Evolutionary conservation across 2,113 vertebrate genomes (phyloP), one percentile per base, ranked within the genome.

Genomic region (Morone chrysops): DNA sequence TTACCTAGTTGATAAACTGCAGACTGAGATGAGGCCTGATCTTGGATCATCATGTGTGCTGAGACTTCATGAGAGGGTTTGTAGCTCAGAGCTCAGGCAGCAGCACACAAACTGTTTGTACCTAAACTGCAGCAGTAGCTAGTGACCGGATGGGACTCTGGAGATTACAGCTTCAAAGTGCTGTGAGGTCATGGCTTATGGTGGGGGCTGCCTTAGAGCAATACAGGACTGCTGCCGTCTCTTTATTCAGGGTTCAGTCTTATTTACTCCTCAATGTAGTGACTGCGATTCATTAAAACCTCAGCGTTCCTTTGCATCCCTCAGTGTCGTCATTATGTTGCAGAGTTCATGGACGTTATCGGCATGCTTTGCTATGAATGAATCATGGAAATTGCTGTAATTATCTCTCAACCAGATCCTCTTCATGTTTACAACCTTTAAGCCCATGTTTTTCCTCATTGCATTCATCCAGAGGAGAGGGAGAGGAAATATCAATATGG

Each of bases 311-410:
- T 84, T 62, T 22, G 22, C 71, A 47, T 59, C 82, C 63, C 71
- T 66, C 69, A 0, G 74, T 86, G 84, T 83, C 80, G 82, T 92
- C 86, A 85, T 86, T 7, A 8, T 73, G 71, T 8, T 79, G 78
- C 54, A 56, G 87, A 83, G 86, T 92, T 92, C 90, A 89, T 3
- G 85, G 86, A 91, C 81, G 75, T 79, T 87, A 85, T 90, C 88
- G 74, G 70, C 84, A 41, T 54, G 78, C 83, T 89, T 86, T 61
- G 82, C 82, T 81, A 67, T 82, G 92, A 86, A 84, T 82, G 87
- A 93, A 87, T 92, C 92, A 92, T 82, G 85, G 83, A 93, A 94
- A 94, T 92, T 89, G 82, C 87, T 43, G 90, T 76, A 91, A 94
- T 94, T 91, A 94, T 91, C 89, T 88, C 78, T 25, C 68, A 80